Base-by-base conservation (phyloP, 2,113 vertebrate genomes). In the Prunella fulvescens region DNA sequence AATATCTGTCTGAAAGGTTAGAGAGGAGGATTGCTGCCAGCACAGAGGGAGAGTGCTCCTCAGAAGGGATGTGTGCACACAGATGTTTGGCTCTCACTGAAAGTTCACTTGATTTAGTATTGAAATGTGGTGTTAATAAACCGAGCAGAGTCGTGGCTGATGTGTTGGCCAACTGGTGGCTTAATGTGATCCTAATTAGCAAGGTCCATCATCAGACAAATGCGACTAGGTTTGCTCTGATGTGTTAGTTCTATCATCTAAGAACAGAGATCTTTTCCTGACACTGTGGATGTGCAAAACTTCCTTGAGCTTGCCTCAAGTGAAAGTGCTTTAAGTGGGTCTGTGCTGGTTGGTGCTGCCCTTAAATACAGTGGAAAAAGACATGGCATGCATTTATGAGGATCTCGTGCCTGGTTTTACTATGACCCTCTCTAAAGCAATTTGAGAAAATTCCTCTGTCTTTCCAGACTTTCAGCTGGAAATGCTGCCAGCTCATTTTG, bases 91-190 rank as follows among this genome's bases (percentile, higher is more conserved):
- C 96, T 93, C 78, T 83, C 71, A 26, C 74, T 88, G 88, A 84
- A 94, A 91, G 82, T 70, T 94, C 45, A 20, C 81, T 97, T 96
- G 93, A 78, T 96, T 92, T 95, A 95, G 64, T 81, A 92, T 93
- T 95, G 61, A 93, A 96, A 96, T 86, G 37, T 97, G 96, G 92
- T 77, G 83, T 88, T 97, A 95, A 97, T 97, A 92, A 95, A 95
- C 82, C 0, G 1, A 89, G 83, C 91, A 95, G 93, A 83, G 57
- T 26, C 88, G 47, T 88, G 86, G 69, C 81, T 95, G 80, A 67
- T 12, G 28, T 62, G 78, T 67, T 86, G 89, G 93, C 91, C 95
- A 97, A 96, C 51, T 91, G 91, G 86, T 97, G 92, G 81, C 83
- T 95, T 92, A 81, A 92, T 93, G 39, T 79, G 94, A 95, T 96